These are phyloP conservation scores for Chloroclystis v-ata DNA, from an alignment of 2,888 invertebrate genomes.

Conservation along the genomic window DNA sequence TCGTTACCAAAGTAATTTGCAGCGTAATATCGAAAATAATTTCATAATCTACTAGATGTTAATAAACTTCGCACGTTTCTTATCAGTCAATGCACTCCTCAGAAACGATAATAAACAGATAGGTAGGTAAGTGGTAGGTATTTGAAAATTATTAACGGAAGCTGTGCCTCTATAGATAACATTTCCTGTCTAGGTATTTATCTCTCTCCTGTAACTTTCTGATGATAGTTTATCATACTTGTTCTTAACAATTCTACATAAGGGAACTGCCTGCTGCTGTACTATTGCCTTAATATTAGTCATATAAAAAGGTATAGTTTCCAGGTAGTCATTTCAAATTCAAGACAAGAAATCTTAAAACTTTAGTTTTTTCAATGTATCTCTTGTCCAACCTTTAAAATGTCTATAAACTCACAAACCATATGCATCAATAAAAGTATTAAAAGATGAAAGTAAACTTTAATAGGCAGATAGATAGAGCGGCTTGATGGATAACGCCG, in stretches of 20 bases:
- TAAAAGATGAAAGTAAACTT: slow-evolving; percentile 33
- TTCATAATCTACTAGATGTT: slow-evolving; percentile 11
- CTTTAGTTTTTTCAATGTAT: too few relatives aligned
- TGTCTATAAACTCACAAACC: background rate
- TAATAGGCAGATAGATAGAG: slow-evolving; percentile 28
- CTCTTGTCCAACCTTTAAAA: too few relatives aligned
- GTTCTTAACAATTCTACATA: too few relatives aligned
- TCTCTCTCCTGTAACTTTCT: too few relatives aligned
- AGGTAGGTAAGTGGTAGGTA: slow-evolving; percentile 7
- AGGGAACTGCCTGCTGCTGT: too few relatives aligned
- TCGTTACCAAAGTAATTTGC: background rate
- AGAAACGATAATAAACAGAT: slow-evolving; percentile 20
- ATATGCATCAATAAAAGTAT: background rate
- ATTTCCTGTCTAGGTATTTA: too few relatives aligned
- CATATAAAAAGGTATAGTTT: too few relatives aligned
- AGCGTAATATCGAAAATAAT: background rate
- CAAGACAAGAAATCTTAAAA: too few relatives aligned
- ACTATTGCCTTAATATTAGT: too few relatives aligned
- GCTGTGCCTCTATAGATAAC: background rate
- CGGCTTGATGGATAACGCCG: slow-evolving; percentile 42
- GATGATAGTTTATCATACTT: too few relatives aligned
- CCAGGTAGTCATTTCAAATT: too few relatives aligned
- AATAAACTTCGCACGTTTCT: slow-evolving; percentile 28
- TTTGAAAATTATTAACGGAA: slow-evolving; percentile 12
- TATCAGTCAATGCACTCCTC: slow-evolving; percentile 64